Evolutionary conservation across 53 echinoderm and acorn worm genomes (phyloP), one percentile per base, ranked within the genome.

Genomic region (Crossaster papposus): DNA sequence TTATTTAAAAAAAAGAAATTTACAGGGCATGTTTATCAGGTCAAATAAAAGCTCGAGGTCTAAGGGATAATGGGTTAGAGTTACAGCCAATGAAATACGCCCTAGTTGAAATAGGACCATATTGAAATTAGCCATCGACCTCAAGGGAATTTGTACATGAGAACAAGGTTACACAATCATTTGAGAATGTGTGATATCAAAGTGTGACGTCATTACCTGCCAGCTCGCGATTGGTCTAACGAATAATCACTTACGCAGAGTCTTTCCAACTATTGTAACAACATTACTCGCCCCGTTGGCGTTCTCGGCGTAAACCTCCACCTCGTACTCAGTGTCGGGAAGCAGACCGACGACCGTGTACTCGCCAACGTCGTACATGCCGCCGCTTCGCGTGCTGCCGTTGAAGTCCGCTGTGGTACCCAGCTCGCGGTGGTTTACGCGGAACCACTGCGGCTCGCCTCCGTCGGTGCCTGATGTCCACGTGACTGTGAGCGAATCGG

Each of bases 201-300:
- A n/a, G n/a, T n/a, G n/a, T n/a, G n/a, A n/a, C n/a, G n/a, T n/a
- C n/a, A n/a, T n/a, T n/a, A n/a, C n/a, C n/a, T n/a, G n/a, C n/a
- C n/a, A n/a, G n/a, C n/a, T n/a, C n/a, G n/a, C n/a, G n/a, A n/a
- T n/a, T n/a, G n/a, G n/a, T n/a, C n/a, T n/a, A n/a, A n/a, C n/a
- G n/a, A n/a, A n/a, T n/a, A n/a, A n/a, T n/a, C n/a, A n/a, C 82
- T 82, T 34, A 82, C 82, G 82, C 23, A 54, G 35, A 23, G 82
- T 82, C 14, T 64, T 82, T 18, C 4, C 82, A 18, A n/a, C 33
- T 63, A 23, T 65, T 35, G 31, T 82, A 28, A 82, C 65, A 4
- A 36, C 37, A 14, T 36, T 36, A 26, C 82, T 82, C 23, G 36
- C 0, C 18, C 68, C 82, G 20, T 82, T 36, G 34, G 28, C 44